Base-by-base conservation (phyloP, 2,113 vertebrate genomes). In the Hemichromis elongatus region DNA sequence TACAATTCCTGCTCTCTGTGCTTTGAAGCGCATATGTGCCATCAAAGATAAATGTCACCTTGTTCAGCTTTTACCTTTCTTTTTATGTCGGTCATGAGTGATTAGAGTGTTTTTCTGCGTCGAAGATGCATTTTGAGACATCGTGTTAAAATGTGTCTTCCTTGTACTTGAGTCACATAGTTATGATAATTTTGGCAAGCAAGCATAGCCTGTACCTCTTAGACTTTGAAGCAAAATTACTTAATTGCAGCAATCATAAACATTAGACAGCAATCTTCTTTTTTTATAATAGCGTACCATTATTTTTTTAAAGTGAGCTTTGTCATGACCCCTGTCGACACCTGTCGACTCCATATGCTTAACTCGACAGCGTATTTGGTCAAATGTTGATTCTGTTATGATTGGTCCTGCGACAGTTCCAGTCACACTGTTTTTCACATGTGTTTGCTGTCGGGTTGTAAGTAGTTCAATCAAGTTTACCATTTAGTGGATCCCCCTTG, bases 401-500 rank as follows among this genome's bases (percentile, higher is more conserved):
- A 75, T 2, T 8, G 9, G 16, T 11, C 68, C 45, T 50, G 45
- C n/a, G 68, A 50, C 68, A 75, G 8, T 75, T 47, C 68, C 68
- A 30, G 10, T 75, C 24, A 3, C 68, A 50, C 26, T 75, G 9
- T 42, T 50, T 75, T 28, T 42, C 68, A 75, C 9, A 24, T 30
- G 68, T 4, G 2, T 42, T 73, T 2, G 3, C 42, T 7, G 24
- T 14, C 1, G 0, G 9, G 26, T 30, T 1, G 0, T 75, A 50
- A 75, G 45, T 13, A 19, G 45, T 28, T 19, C 26, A 30, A 1
- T 7, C 42, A 47, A 50, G 6, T 10, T 0, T 11, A 50, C 68
- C 68, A 3, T 12, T 30, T 75, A 50, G 42, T 21, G 21, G 21
- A 24, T 12, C 53, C 21, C 10, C 21, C 53, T 24, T 21, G 21